These are phyloP conservation scores for Sitta carolinensis DNA, from an alignment of 2,797 vertebrate genomes.

Conservation along the genomic window DNA sequence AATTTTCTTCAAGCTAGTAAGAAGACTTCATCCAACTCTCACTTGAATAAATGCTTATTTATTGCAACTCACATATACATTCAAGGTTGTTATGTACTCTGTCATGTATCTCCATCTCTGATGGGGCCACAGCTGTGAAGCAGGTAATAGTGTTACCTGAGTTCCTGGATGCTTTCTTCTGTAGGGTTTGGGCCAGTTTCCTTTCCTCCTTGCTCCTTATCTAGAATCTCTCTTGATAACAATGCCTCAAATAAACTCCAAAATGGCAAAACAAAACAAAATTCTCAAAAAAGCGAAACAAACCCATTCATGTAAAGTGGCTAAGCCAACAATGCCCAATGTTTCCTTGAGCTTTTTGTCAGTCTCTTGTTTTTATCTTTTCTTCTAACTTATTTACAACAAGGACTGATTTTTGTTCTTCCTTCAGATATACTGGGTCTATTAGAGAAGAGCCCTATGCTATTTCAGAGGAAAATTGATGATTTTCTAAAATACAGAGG, in stretches of 20 bases:
- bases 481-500: neutral
- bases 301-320: neutral
- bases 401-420: neutral
- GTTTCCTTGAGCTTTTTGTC: neutral
- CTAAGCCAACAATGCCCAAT: neutral
- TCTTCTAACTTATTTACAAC: neutral
- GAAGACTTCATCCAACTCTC: neutral
- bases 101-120: neutral
- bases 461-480: neutral
- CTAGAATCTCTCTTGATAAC: neutral
- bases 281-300: fast-evolving
- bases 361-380: neutral
- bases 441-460: neutral
- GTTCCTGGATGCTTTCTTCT: neutral
- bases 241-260: neutral
- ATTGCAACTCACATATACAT: neutral
- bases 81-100: neutral
- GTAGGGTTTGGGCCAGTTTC: neutral
- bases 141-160: neutral
- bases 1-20: neutral
- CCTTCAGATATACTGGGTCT: neutral
- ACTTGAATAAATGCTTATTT: neutral
- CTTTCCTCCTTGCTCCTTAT: neutral
- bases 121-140: neutral
- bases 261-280: neutral